A percentile compares a stretch with the other conserved stretches of the same genome.
Conservation (phyloP, 2,797 vertebrate genomes). For the Limnodromus scolopaceus region DNA sequence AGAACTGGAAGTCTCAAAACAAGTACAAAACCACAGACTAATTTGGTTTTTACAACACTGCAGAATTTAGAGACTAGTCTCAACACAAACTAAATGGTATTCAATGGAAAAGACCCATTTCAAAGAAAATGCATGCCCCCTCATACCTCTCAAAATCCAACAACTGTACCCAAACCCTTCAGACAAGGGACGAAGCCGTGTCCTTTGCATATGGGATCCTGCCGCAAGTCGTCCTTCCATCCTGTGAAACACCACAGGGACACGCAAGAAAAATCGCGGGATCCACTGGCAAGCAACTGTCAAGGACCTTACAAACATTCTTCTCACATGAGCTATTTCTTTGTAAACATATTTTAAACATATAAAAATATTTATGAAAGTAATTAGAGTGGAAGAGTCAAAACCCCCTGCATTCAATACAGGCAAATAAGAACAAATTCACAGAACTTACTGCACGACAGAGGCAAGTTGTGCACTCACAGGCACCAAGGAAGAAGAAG, state of each 20-base stretch:
- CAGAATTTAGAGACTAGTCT: neutral
- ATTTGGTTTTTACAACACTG: neutral
- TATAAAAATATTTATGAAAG: neutral
- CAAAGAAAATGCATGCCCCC: neutral
- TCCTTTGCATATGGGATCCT: neutral
- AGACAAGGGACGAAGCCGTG: neutral
- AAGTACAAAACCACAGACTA: neutral
- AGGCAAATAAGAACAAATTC: neutral
- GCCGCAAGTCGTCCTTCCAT: no score
- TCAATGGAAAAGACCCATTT: neutral
- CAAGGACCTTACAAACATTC: neutral
- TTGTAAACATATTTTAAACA: neutral
- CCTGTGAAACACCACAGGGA: neutral
- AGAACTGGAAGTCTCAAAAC: neutral
- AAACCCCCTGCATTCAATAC: neutral
- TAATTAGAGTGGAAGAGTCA: neutral
- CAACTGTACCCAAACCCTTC: neutral
- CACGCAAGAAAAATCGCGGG: neutral
- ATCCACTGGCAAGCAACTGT: neutral
- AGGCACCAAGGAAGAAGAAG: neutral
- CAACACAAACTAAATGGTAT: neutral
- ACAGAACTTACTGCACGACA: neutral
- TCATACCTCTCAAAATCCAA: neutral
- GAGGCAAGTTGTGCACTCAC: neutral
- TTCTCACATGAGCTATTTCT: neutral